Conservation (phyloP, 1,140 invertebrate species). For the Grapholita molesta region DNA sequence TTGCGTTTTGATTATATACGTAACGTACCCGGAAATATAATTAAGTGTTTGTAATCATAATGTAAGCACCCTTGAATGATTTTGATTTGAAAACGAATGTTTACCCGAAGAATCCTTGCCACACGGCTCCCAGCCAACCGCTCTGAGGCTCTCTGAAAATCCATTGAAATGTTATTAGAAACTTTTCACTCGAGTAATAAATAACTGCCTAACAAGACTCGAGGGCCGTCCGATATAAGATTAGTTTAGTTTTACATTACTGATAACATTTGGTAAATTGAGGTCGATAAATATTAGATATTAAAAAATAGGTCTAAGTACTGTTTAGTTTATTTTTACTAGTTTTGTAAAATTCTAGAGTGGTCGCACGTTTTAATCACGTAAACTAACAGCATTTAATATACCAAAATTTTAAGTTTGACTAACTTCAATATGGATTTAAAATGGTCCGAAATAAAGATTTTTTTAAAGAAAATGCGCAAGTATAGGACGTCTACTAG, state of each 20-base stretch:
- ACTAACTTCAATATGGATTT: no score
- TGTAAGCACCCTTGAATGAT: neutral
- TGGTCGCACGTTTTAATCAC: no score
- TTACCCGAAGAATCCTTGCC: slow-evolving; percentile 52
- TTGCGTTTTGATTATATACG: no score
- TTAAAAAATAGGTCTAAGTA: no score
- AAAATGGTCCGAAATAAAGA: no score
- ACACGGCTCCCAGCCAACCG: slow-evolving; percentile 57
- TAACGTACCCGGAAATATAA: no score
- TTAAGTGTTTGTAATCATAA: neutral
- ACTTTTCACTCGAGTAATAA: neutral
- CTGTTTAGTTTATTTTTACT: no score
- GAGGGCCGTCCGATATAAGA: neutral
- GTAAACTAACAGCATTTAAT: no score
- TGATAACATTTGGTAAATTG: neutral
- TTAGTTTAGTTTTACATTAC: neutral
- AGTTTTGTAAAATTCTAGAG: no score
- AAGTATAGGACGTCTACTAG: no score
- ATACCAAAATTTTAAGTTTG: no score
- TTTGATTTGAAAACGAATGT: neutral
- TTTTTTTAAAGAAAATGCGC: no score
- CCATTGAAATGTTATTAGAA: slow-evolving; percentile 19
- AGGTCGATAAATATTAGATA: neutral
- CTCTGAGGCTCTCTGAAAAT: slow-evolving; percentile 52
- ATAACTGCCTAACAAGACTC: neutral